These are phyloP conservation scores for Dinocampus coccinellae DNA, from an alignment of 2,888 invertebrate genomes.

Conservation along the genomic window DNA sequence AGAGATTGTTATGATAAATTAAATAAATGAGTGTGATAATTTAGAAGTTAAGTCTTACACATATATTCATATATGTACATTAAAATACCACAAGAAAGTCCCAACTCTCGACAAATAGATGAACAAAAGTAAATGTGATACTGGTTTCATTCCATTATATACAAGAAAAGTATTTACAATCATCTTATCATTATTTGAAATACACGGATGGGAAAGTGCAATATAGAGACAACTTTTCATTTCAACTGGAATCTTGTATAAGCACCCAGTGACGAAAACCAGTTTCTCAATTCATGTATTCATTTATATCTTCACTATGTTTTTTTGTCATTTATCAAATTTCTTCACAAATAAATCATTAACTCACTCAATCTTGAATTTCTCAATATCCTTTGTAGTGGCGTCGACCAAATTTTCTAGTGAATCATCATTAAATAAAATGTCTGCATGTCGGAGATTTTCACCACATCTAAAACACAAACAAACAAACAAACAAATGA, in stretches of 20 bases:
- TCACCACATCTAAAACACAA: slow-evolving; percentile 21
- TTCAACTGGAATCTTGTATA: background rate
- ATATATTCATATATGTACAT: background rate
- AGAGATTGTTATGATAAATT: slow-evolving; percentile 20
- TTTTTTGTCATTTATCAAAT: background rate
- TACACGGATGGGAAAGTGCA: background rate
- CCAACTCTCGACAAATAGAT: background rate
- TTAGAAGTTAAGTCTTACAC: background rate
- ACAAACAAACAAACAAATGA: too few relatives aligned
- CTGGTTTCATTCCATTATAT: background rate
- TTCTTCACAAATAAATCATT: background rate
- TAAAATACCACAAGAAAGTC: slow-evolving; percentile 13
- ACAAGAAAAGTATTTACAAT: background rate
- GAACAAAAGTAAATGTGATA: background rate
- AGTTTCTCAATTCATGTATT: background rate
- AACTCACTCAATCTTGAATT: slow-evolving; percentile 44
- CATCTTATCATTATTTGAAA: background rate
- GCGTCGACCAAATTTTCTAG: slow-evolving; percentile 37
- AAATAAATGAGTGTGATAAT: slow-evolving; percentile 9
- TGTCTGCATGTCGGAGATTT: slow-evolving; percentile 34
- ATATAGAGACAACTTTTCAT: background rate
- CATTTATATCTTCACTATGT: background rate
- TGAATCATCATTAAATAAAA: slow-evolving; percentile 39
- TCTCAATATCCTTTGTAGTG: slow-evolving; percentile 35
- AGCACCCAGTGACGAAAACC: background rate